A percentile compares a stretch with the other conserved stretches of the same genome.
Conservation (phyloP, 1,140 invertebrate genomes). For the Dendroctonus valens region DNA sequence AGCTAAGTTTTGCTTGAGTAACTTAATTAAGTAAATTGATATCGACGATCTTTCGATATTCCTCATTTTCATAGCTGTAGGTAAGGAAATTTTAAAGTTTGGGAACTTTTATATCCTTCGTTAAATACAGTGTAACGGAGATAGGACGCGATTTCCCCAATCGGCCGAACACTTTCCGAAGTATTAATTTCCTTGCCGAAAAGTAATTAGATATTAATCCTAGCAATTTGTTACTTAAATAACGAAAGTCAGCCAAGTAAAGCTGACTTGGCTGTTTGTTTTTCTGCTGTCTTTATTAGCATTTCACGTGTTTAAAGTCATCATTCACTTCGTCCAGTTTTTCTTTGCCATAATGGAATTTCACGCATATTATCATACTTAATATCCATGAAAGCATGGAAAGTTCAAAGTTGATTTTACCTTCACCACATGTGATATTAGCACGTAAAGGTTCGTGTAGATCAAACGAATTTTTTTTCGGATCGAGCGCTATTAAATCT, state of each 20-base stretch:
- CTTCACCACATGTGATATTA: too few species aligned
- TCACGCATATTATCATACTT: constrained; percentile 6
- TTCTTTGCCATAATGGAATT: constrained; percentile 1
- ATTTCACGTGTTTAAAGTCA: constrained; percentile 1
- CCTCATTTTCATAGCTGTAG: constrained; percentile 26
- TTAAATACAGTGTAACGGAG: neutral
- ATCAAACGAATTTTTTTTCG: too few species aligned
- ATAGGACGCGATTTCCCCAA: too few species aligned
- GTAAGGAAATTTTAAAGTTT: constrained; percentile 21
- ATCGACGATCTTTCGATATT: constrained; percentile 26
- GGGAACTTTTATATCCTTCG: constrained; percentile 6
- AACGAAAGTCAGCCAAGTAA: too few species aligned
- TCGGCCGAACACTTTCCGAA: too few species aligned
- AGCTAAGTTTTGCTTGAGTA: constrained; percentile 29
- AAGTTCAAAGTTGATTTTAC: neutral
- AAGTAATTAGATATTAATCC: too few species aligned
- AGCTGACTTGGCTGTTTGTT: too few species aligned
- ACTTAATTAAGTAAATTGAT: constrained; percentile 32
- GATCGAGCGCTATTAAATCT: too few species aligned
- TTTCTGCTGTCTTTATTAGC: neutral
- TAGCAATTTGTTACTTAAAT: too few species aligned
- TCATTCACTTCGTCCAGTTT: neutral
- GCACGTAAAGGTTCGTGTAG: too few species aligned
- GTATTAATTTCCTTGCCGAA: too few species aligned
- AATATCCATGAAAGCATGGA: neutral